Base-by-base conservation (phyloP, 2,113 vertebrate species). In the Microtus richardsoni region DNA sequence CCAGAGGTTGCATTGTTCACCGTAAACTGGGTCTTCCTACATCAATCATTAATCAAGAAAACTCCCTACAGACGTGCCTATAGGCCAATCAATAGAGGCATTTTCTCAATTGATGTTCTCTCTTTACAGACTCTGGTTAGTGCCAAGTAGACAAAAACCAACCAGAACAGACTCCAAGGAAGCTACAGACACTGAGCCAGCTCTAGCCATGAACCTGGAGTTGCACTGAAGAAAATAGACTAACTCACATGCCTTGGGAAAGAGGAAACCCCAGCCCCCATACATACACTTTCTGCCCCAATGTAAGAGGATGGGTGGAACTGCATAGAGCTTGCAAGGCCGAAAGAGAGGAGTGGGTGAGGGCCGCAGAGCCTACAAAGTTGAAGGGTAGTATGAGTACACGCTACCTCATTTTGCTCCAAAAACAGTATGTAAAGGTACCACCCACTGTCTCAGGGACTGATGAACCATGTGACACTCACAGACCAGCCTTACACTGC, bases 391-490 rank as follows among this genome's bases (percentile, higher is more conserved):
- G 47, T 30, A 16, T 52, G 75, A 19, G 28, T 52, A 30, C 7
- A 28, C 1, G 28, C 47, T 17, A 19, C 47, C 47, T 78, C 47
- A 19, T 19, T 33, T 49, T 33, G 30, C 75, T 78, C 75, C 75
- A 78, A 33, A 78, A 7, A 47, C 47, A 52, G 30, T 78, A 47
- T 19, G 13, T 30, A 60, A 24, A 4, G 12, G 24, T 78, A 5
- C 7, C 7, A 13, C 49, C 41, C 52, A 41, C 26, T 12, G 7
- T 26, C 16, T 0, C 0, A 62, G 7, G 17, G 16, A 39, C 33
- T 28, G 19, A 30, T 10, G 78, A 49, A 12, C 39, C 71, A 14
- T 3, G 19, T n/a, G n/a, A 60, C 0, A 11, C 3, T 3, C 0
- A 26, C 60, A 62, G 60, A 62, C 22, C 22, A 62, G 44, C 26